These are phyloP conservation scores for Brachionus rotundiformis DNA, from an alignment of 1,140 invertebrate species.

Conservation along the genomic window DNA sequence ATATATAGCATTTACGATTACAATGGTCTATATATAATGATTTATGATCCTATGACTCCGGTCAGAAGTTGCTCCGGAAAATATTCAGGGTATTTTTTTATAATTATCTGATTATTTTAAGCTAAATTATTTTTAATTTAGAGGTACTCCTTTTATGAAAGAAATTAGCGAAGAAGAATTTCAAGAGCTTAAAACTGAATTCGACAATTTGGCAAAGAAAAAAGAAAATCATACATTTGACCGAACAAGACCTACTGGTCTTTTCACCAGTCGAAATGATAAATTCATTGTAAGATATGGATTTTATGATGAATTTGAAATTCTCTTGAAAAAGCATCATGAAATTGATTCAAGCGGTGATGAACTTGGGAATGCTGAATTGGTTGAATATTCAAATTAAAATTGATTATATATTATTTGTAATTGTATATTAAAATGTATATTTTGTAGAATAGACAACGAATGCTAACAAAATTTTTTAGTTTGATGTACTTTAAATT, in stretches of 20 bases:
- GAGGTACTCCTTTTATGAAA: slow-evolving; percentile 3
- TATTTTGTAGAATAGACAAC: neutral
- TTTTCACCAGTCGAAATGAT: slow-evolving; percentile 14
- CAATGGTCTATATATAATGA: neutral
- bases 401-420: neutral
- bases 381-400: neutral
- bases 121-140: neutral
- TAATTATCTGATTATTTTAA: too few species aligned
- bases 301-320: slow-evolving; percentile 24
- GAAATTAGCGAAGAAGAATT: slow-evolving; percentile 28
- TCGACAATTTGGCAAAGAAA: neutral
- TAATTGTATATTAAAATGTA: neutral
- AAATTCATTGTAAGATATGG: slow-evolving; percentile 31
- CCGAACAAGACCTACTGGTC: neutral
- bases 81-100: slow-evolving; percentile 25
- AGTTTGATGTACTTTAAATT: too few species aligned
- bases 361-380: neutral
- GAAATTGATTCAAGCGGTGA: neutral
- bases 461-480: neutral
- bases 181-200: neutral
- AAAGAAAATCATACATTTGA: slow-evolving; percentile 43
- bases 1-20: slow-evolving; percentile 15
- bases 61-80: slow-evolving; percentile 32
- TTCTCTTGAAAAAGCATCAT: slow-evolving; percentile 1
- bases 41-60: slow-evolving; percentile 22